Conservation (phyloP, 2,113 vertebrate species). For the Glaucomys volans region DNA sequence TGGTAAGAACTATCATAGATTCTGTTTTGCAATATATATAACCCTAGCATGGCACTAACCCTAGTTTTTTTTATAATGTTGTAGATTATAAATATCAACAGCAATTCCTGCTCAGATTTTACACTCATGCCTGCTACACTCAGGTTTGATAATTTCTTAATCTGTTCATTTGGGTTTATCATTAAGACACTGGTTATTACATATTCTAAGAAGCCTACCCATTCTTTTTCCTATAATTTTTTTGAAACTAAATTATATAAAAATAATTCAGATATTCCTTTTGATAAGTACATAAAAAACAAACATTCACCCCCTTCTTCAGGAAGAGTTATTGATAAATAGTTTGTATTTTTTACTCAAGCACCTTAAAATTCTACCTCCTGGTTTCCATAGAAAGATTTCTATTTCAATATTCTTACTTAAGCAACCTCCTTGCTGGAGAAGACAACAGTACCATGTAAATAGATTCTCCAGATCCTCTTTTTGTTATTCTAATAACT, state of each 20-base stretch:
- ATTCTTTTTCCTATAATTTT: neutral
- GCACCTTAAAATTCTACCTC: neutral
- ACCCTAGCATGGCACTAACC: neutral
- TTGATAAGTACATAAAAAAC: neutral
- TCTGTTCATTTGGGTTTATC: neutral
- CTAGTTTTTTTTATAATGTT: neutral
- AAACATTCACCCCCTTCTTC: neutral
- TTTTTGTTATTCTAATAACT: constrained; percentile 12
- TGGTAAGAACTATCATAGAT: neutral
- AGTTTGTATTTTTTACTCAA: constrained; percentile 8
- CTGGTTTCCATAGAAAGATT: neutral
- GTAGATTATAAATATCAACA: constrained; percentile 26
- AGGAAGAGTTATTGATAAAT: neutral
- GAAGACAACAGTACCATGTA: constrained; percentile 18
- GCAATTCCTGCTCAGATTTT: constrained; percentile 35
- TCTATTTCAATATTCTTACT: neutral
- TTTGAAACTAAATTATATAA: neutral
- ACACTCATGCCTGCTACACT: neutral
- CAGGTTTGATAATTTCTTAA: constrained; percentile 25
- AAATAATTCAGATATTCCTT: neutral
- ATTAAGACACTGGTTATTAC: neutral
- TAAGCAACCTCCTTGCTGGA: neutral
- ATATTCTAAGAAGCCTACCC: neutral
- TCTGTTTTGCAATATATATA: constrained; percentile 1
- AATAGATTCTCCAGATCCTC: neutral